Conservation (phyloP, 1,140 invertebrate genomes). For the Drosophila athabasca region DNA sequence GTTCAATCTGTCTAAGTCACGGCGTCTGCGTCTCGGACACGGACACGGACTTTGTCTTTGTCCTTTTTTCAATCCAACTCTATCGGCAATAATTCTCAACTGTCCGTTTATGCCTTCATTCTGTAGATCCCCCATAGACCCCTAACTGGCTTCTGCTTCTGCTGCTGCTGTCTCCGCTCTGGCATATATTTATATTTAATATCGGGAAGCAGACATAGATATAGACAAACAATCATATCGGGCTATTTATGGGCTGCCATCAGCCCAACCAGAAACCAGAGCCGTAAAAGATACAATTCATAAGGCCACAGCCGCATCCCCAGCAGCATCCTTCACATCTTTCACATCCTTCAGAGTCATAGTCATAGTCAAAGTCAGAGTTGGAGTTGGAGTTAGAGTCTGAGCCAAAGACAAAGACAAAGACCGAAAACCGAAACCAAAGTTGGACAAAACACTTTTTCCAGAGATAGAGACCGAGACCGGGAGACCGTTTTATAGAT, state of each 20-base stretch:
- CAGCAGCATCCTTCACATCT: too few species aligned
- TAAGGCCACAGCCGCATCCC: conserved; percentile 43
- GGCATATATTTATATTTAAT: conserved; percentile 48
- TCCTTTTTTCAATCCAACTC: conserved; percentile 32
- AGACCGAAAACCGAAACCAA: conserved; percentile 19
- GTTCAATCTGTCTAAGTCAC: conserved; percentile 74
- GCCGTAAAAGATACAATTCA: conserved; percentile 77
- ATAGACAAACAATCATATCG: conserved; percentile 72
- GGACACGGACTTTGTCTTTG: conserved; percentile 2
- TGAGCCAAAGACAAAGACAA: conserved; percentile 32
- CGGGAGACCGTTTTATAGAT: conserved; percentile 62
- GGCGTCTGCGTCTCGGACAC: conserved; percentile 39
- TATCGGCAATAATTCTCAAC: conserved; percentile 72
- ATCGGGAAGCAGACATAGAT: conserved; percentile 25
- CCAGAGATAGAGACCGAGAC: conserved; percentile 24
- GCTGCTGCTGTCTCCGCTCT: background rate
- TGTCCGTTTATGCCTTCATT: conserved; percentile 71
- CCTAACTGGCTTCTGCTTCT: too few species aligned
- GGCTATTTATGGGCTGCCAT: conserved; percentile 45
- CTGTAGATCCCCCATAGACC: background rate
- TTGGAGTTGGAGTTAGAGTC: too few species aligned
- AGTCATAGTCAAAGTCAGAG: background rate
- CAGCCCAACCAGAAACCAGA: conserved; percentile 35
- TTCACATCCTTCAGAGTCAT: conserved; percentile 37
- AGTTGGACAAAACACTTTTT: conserved; percentile 70